Evolutionary conservation across 2,113 vertebrate genomes (phyloP), one percentile per base, ranked within the genome.

Genomic region (Gila orcuttii): DNA sequence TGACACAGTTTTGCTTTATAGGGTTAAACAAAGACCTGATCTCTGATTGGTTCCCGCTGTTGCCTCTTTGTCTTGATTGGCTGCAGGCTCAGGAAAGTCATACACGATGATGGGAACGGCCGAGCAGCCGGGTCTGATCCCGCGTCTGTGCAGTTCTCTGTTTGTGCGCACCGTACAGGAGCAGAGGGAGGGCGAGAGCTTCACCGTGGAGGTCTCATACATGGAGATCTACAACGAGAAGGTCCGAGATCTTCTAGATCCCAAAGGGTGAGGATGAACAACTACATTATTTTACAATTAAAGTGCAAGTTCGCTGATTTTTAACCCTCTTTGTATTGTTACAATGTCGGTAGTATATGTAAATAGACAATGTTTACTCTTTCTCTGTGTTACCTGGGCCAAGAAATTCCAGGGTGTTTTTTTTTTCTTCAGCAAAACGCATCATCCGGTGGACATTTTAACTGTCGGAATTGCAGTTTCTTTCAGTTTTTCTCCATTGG

Each of bases 181-280:
- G 21, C 96, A 97, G 90, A 95, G 93, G 0, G 97, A 99, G 88
- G 95, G 96, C 86, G 96, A 98, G 93, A 96, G 96, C 90, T 99
- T 99, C 89, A 97, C 98, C 82, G 96, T 99, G 3, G 98, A 99
- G 92, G 98, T 99, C 3, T 99, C 98, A 84, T 99, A 96, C 93
- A 98, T 99, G 98, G 98, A 99, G 95, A 99, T 99, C 89, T 99
- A 99, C 92, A 99, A 99, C 4, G 98, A 99, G 91, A 98, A 98
- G 90, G 98, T 99, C 90, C 93, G 98, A 88, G 98, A 99, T 87
- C 97, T 99, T 69, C 96, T 99, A 12, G 98, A 99, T 90, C 97
- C 97, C 59, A 99, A 99, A 96, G 97, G 98, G 97, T 98, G 93
- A n/a, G 94, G 60, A 23, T 57, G 76, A 57, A 59, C 13, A 21